phyloP scores from a whole-genome alignment of 2,888 invertebrate genomes.

The Girardia tigrina region DNA sequence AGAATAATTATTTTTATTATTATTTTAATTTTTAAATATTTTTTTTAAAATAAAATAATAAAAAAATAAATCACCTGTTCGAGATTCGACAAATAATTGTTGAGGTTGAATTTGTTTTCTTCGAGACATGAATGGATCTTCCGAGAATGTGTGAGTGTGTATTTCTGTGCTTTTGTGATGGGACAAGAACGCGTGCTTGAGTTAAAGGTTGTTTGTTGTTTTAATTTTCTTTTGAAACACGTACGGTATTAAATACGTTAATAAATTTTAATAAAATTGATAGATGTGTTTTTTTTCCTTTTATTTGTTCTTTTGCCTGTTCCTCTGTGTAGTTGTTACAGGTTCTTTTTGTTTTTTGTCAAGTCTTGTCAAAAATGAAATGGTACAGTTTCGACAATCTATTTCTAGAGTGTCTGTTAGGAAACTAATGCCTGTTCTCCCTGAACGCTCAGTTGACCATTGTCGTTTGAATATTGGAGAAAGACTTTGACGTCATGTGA shows the following conservation, averaged over 20 bases:
- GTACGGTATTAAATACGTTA: no score
- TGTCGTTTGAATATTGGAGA: slow-evolving; percentile 13
- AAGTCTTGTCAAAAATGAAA: slow-evolving; percentile 9
- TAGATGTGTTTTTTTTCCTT: not conserved
- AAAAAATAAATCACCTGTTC: not conserved
- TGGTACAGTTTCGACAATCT: slow-evolving; percentile 19
- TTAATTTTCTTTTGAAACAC: no score
- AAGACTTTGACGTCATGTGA: slow-evolving; percentile 6
- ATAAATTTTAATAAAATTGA: not conserved
- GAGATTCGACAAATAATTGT: not conserved
- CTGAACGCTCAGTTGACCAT: slow-evolving; percentile 20
- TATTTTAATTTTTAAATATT: not conserved
- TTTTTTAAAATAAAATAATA: not conserved
- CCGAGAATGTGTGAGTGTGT: not conserved
- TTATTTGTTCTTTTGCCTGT: not conserved
- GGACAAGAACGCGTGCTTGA: no score
- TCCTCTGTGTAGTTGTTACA: no score
- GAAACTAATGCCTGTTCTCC: not conserved
- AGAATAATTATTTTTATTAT: no score
- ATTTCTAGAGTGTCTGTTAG: no score
- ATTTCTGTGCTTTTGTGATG: no score
- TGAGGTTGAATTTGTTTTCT: slow-evolving; percentile 7
- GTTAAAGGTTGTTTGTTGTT: no score
- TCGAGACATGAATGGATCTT: not conserved
- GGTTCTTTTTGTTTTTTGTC: no score